Conservation (phyloP, 2,113 vertebrate genomes). For the Solea senegalensis region DNA sequence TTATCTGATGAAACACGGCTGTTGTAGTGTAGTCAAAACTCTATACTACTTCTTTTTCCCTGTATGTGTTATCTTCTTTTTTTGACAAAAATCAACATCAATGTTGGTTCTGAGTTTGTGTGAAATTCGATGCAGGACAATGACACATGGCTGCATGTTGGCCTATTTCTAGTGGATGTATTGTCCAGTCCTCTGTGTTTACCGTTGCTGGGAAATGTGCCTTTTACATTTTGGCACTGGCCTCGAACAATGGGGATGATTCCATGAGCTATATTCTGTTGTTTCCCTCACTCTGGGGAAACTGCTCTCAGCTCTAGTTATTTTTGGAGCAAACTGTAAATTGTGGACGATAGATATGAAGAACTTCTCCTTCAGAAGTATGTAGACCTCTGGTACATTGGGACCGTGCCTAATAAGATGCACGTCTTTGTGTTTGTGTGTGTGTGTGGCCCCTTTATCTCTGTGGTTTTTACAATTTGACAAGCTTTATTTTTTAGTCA, state of each 20-base stretch:
- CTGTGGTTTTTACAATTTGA: constrained; percentile 38
- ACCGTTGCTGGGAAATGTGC: constrained; percentile 71
- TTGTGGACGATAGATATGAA: constrained; percentile 48
- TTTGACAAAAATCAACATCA: constrained; percentile 39
- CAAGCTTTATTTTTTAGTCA: constrained; percentile 63
- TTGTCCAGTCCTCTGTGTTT: constrained; percentile 71
- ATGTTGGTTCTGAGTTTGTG: constrained; percentile 49
- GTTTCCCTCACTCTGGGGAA: constrained; percentile 71
- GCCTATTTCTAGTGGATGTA: constrained; percentile 62
- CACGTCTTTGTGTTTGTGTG: background rate
- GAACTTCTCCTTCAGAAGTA: constrained; percentile 45
- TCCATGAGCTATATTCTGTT: constrained; percentile 73
- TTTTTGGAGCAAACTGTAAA: constrained; percentile 66
- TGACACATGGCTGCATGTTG: constrained; percentile 58
- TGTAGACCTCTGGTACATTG: constrained; percentile 26
- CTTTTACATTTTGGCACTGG: constrained; percentile 70
- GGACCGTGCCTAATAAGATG: constrained; percentile 14
- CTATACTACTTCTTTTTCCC: constrained; percentile 15
- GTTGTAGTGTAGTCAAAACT: constrained; percentile 26
- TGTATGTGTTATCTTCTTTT: constrained; percentile 53
- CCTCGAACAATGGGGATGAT: constrained; percentile 76
- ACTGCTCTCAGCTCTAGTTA: constrained; percentile 56
- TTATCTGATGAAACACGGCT: constrained; percentile 45
- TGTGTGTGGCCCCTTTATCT: constrained; percentile 19
- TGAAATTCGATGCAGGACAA: constrained; percentile 64